Evolutionary conservation across 2,113 vertebrate species (phyloP).

Genomic region (Perca schrenkii): DNA sequence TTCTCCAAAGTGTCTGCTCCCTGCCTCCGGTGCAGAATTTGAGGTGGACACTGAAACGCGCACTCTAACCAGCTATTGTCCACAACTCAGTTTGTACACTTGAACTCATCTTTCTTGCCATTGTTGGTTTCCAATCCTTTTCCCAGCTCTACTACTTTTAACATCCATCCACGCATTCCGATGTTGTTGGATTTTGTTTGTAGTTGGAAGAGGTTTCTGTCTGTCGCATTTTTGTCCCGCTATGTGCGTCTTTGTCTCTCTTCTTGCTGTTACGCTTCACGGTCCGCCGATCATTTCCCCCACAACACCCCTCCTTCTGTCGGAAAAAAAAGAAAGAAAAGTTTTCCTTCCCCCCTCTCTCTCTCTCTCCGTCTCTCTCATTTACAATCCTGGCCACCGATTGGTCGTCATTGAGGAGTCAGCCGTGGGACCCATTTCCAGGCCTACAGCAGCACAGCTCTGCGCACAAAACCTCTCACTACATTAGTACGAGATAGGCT

Average conservation of each 20-base stretch:
- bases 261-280: conserved; percentile 82
- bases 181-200: conserved; percentile 5
- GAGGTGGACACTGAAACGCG: conserved; percentile 14
- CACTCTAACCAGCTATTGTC: conserved; percentile 27
- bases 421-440: conserved; percentile 71
- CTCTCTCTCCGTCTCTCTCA: conserved; percentile 50
- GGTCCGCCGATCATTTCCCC: conserved; percentile 79
- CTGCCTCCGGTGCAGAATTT: conserved; percentile 4
- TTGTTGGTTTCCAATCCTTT: conserved; percentile 8
- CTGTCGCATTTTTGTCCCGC: conserved; percentile 60
- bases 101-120: conserved; percentile 32
- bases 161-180: conserved; percentile 32
- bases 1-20: conserved; percentile 7
- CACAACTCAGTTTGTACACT: conserved; percentile 20
- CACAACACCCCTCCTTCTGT: conserved; percentile 76
- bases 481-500: conserved; percentile 53
- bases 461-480: conserved; percentile 58
- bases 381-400: conserved; percentile 74
- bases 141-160: not conserved
- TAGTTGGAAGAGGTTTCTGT: conserved; percentile 36
- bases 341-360: conserved; percentile 51
- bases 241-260: conserved; percentile 80
- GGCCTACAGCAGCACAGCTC: conserved; percentile 54
- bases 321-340: conserved; percentile 74
- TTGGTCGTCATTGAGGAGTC: conserved; percentile 77